Base-by-base conservation (phyloP, 2,797 vertebrate species). In the Labroides dimidiatus region DNA sequence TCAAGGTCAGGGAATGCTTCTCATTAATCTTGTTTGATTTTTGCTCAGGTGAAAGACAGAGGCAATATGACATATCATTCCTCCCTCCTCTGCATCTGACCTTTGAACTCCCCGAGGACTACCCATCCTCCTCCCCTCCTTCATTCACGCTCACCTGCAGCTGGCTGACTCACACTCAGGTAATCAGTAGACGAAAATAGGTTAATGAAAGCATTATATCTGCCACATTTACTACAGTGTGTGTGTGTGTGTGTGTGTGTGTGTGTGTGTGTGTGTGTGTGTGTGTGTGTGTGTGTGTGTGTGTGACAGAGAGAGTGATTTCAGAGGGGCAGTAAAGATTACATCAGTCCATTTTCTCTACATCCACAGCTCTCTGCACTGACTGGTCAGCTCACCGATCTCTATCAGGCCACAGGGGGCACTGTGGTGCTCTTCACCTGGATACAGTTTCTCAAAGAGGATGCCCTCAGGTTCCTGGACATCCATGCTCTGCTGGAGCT, bases 401-500 rank as follows among this genome's bases (percentile, higher is more conserved):
- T 97, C 10, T 96, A 96, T 93, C 89, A 93, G 79, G 93, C 95
- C 75, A 94, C 92, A 4, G 86, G 84, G 21, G 96, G 95, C 75
- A 84, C 89, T 1, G 96, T 96, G 80, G 94, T 97, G 51, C 86
- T 98, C 16, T 98, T 97, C 88, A 94, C 95, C 73, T 98, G 96
- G 96, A 93, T 95, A 39, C 96, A 96, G 84, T 97, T 97, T 76
- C 94, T 98, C 51, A 96, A 91, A 88, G 95, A 97, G 75, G 95
- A 96, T 33, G 89, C 94, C 0, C 69, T 97, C 39, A 80, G 64
- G 4, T 95, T 95, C 77, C 84, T 98, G 80, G 91, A 94, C 30
- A 95, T 97, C 75, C 82, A 85, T 12, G 92, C 92, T 11, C 87
- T 91, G 0, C 93, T 96, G 42, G 95, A 96, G 84, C 93, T 97